Conservation (phyloP, 2,888 invertebrate genomes). For the Sipunculus nudus region DNA sequence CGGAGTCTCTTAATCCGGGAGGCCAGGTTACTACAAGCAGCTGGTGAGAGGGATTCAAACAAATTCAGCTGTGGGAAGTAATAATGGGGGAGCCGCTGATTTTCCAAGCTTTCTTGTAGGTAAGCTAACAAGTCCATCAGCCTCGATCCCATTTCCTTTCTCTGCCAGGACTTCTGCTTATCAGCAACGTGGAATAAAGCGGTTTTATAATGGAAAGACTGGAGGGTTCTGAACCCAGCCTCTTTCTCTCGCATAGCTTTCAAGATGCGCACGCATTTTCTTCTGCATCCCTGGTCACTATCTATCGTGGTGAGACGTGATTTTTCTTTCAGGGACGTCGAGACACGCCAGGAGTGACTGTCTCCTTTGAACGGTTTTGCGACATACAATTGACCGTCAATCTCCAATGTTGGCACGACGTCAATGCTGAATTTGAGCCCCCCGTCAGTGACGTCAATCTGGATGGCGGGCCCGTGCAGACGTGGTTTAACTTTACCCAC, state of each 20-base stretch:
- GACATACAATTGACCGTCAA: slow-evolving; percentile 3
- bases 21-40: too few relatives aligned
- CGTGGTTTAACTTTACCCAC: background rate
- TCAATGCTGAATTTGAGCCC: background rate
- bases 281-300: slow-evolving; percentile 15
- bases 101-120: too few relatives aligned
- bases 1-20: too few relatives aligned
- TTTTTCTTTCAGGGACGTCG: slow-evolving; percentile 20
- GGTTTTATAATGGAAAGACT: slow-evolving; percentile 18
- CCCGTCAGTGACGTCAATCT: slow-evolving; percentile 1
- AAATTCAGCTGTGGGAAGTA: too few relatives aligned
- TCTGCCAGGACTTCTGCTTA: slow-evolving; percentile 2
- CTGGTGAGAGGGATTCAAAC: too few relatives aligned
- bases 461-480: slow-evolving; percentile 6
- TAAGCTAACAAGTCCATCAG: slow-evolving; percentile 16
- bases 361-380: slow-evolving; percentile 1
- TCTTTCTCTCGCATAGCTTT: too few relatives aligned
- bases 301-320: slow-evolving; percentile 13
- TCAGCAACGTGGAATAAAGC: slow-evolving; percentile 8
- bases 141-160: slow-evolving; percentile 5
- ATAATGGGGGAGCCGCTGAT: too few relatives aligned
- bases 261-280: slow-evolving; percentile 15
- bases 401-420: slow-evolving; percentile 3
- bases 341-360: slow-evolving; percentile 7
- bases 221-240: too few relatives aligned